Conservation (phyloP, 2,113 vertebrate genomes). For the Mastomys natalensis region DNA sequence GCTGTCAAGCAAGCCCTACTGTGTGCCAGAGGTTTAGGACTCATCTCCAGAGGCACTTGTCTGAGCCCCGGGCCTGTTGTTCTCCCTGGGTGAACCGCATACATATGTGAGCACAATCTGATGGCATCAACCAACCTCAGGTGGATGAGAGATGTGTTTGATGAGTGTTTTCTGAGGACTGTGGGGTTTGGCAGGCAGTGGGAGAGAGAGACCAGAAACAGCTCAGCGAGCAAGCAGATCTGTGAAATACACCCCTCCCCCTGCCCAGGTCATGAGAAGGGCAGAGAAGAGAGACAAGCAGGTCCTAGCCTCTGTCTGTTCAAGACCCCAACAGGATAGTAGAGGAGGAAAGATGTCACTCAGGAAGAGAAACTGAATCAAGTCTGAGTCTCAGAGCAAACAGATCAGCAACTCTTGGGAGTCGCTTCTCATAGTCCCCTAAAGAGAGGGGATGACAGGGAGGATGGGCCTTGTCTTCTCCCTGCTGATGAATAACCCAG, state of each 20-base stretch:
- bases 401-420: neutral
- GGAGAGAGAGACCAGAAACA: neutral
- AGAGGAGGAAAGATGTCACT: neutral
- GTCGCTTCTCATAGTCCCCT: neutral
- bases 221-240: neutral
- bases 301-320: neutral
- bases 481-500: neutral
- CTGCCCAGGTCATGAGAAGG: neutral
- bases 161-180: neutral
- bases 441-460: neutral
- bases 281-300: neutral
- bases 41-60: neutral
- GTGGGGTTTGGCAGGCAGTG: neutral
- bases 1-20: constrained; percentile 42
- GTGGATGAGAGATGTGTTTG: neutral
- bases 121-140: accelerated
- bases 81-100: neutral
- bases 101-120: accelerated
- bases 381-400: neutral
- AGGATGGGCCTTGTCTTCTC: neutral
- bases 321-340: neutral
- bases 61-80: neutral
- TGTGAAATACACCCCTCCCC: neutral
- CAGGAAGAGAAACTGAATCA: constrained; percentile 50
- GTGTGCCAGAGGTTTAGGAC: neutral